These are phyloP conservation scores for Drosophila punjabiensis DNA, from an alignment of 1,140 invertebrate genomes.

Conservation along the genomic window DNA sequence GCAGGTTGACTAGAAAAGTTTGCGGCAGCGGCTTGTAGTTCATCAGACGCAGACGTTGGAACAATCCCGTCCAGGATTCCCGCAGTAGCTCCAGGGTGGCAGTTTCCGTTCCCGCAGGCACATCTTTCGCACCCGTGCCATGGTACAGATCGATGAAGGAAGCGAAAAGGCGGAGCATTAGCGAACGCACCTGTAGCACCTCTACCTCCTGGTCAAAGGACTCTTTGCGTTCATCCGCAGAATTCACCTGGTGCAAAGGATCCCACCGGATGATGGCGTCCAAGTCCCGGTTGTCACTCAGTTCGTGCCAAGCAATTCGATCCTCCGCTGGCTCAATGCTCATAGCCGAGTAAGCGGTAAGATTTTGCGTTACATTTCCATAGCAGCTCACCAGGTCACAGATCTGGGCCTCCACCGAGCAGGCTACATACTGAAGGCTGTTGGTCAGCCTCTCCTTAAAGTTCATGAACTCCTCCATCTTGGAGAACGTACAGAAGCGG, in stretches of 20 bases:
- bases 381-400: conserved; percentile 89
- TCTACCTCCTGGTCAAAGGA: conserved; percentile 83
- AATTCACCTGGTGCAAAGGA: conserved; percentile 83
- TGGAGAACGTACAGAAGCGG: conserved; percentile 96
- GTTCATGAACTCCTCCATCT: conserved; percentile 95
- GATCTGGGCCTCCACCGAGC: conserved; percentile 92
- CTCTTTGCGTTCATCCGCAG: conserved; percentile 65
- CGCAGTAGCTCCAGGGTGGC: conserved; percentile 71
- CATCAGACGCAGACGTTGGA: conserved; percentile 72
- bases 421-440: conserved; percentile 92
- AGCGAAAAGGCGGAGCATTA: conserved; percentile 72
- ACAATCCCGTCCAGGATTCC: conserved; percentile 74
- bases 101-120: conserved; percentile 24
- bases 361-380: conserved; percentile 77
- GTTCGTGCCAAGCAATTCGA: conserved; percentile 86
- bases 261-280: conserved; percentile 88
- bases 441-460: conserved; percentile 93
- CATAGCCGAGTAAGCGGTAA: conserved; percentile 77
- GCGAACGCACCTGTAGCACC: conserved; percentile 73
- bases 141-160: conserved; percentile 80
- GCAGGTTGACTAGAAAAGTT: conserved; percentile 84
- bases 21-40: conserved; percentile 80
- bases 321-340: conserved; percentile 86
- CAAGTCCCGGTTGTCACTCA: conserved; percentile 88
- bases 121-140: conserved; percentile 34